Conservation (phyloP, 2,888 invertebrate species). For the Perizoma affinitatum region DNA sequence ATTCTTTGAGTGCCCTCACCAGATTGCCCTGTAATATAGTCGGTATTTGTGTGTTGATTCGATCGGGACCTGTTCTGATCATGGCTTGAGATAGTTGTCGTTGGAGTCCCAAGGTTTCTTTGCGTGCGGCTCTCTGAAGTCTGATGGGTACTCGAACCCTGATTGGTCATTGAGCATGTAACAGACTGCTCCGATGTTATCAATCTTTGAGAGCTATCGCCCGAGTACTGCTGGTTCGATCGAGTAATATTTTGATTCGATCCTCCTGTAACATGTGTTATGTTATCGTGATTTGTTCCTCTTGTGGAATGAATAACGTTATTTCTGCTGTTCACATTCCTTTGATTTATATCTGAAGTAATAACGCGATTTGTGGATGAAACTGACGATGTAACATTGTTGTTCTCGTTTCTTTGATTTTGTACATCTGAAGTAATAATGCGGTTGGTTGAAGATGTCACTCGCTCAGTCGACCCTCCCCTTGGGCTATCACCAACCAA, state of each 20-base stretch:
- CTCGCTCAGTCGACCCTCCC: conserved; percentile 52
- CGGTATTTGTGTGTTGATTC: conserved; percentile 49
- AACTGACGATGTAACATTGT: conserved; percentile 25
- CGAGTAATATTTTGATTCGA: conserved; percentile 50
- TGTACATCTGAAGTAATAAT: conserved; percentile 44
- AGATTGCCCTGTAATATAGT: conserved; percentile 39
- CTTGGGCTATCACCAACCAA: conserved; percentile 47
- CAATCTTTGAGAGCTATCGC: conserved; percentile 43
- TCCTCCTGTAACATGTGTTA: conserved; percentile 49
- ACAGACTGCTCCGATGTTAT: conserved; percentile 48
- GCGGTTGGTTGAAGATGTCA: conserved; percentile 49
- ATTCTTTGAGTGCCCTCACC: conserved; percentile 56
- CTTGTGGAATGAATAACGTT: conserved; percentile 41
- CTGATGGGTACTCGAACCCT: conserved; percentile 45
- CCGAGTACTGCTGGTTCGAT: conserved; percentile 50
- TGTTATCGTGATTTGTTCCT: conserved; percentile 45
- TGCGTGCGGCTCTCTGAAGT: conserved; percentile 44
- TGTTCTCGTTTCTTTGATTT: conserved; percentile 42
- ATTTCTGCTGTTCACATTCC: conserved; percentile 34
- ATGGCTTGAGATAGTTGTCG: conserved; percentile 41
- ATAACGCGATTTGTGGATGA: conserved; percentile 45
- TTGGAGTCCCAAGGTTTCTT: conserved; percentile 42
- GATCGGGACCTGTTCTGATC: conserved; percentile 51
- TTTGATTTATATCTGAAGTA: conserved; percentile 46
- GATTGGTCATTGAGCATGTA: conserved; percentile 43